Evolutionary conservation across 2,888 invertebrate genomes (phyloP).

Genomic region (Lydus trimaculatus): DNA sequence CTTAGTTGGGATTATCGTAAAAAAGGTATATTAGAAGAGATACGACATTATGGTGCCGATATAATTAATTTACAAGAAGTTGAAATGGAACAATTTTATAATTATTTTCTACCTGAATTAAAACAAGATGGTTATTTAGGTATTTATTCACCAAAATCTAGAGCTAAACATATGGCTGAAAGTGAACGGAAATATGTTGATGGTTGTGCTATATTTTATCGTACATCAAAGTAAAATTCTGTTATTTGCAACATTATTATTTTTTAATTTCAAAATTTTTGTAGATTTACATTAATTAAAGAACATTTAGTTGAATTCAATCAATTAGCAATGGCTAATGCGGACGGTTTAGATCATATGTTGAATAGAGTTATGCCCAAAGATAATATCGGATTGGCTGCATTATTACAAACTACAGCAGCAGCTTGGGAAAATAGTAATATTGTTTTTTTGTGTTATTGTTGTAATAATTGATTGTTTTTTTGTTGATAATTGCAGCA

Average conservation of each 20-base stretch:
- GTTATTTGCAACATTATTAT: not conserved
- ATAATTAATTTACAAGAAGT: conserved; percentile 97
- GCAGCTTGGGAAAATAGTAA: conserved; percentile 91
- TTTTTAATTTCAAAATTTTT: not conserved
- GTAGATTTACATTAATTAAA: conserved; percentile 91
- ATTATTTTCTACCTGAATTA: conserved; percentile 94
- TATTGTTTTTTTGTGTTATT: not conserved
- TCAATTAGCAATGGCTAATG: conserved; percentile 97
- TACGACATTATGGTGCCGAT: conserved; percentile 94
- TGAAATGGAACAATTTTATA: conserved; percentile 98
- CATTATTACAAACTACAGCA: conserved; percentile 93
- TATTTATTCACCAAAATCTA: conserved; percentile 97
- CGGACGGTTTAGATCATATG: conserved; percentile 98
- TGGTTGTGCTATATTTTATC: conserved; percentile 98
- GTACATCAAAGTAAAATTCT: conserved; percentile 82
- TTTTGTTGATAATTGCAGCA: conserved; percentile 40
- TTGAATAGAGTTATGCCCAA: conserved; percentile 98
- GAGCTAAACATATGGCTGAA: conserved; percentile 98
- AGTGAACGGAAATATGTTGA: conserved; percentile 97
- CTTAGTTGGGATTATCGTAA: conserved; percentile 98
- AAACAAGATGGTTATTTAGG: conserved; percentile 92
- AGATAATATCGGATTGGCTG: conserved; percentile 98
- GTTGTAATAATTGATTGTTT: conserved; percentile 5
- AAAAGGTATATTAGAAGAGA: conserved; percentile 96
- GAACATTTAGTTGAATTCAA: conserved; percentile 98